phyloP scores from a whole-genome alignment of 2,888 invertebrate species.

The Cryptus armator region DNA sequence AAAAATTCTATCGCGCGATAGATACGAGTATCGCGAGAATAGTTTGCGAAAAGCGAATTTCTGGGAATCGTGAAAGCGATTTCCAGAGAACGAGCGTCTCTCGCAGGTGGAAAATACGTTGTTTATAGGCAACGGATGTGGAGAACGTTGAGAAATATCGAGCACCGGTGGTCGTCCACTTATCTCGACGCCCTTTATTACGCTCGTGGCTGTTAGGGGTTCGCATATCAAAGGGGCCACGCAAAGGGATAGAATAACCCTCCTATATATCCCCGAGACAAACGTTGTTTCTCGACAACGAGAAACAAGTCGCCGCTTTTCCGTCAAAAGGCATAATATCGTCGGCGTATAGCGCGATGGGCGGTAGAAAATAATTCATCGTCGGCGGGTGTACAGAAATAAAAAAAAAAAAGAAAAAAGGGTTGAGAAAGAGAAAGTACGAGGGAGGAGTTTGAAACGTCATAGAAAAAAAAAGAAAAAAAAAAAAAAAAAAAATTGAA shows the following conservation, averaged over 20 bases:
- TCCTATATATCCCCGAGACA: neutral
- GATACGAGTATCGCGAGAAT: no score
- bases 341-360: neutral
- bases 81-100: neutral
- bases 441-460: neutral
- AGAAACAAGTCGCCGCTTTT: constrained; percentile 32
- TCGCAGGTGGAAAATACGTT: constrained; percentile 16
- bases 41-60: neutral
- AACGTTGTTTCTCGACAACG: constrained; percentile 11
- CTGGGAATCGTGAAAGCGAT: no score
- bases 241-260: constrained; percentile 2
- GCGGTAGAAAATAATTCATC: constrained; percentile 58
- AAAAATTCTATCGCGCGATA: no score
- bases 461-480: constrained; percentile 8
- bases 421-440: constrained; percentile 40
- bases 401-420: constrained; percentile 38
- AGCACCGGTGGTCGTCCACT: constrained; percentile 40
- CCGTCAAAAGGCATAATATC: constrained; percentile 36
- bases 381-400: constrained; percentile 8
- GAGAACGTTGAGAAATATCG: constrained; percentile 26
- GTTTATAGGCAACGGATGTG: constrained; percentile 1
- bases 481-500: constrained; percentile 23
- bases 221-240: constrained; percentile 51
- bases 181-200: constrained; percentile 56
- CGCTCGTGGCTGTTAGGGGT: constrained; percentile 24